Percentiles rank a stretch among this genome's conserved stretches.
Conservation (phyloP, 1,140 invertebrate genomes). For the Rhagoletis zephyria region DNA sequence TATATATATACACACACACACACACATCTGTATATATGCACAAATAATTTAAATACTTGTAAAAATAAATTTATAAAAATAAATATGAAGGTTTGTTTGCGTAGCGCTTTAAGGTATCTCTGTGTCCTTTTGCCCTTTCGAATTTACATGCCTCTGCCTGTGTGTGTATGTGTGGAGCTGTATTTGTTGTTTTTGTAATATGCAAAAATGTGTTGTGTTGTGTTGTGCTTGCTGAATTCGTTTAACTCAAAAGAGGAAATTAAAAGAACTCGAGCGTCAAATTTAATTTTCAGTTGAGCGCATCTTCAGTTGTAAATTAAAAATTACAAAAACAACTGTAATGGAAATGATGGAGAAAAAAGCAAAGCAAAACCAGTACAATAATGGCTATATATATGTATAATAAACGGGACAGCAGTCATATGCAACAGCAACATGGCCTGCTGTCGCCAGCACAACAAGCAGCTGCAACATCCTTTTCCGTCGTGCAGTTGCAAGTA, state of each 20-base stretch:
- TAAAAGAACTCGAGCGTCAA: slow-evolving; percentile 52
- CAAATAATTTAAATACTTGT: not conserved
- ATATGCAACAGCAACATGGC: slow-evolving; percentile 2
- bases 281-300: slow-evolving; percentile 52
- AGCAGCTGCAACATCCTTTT: slow-evolving; percentile 44
- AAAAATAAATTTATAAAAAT: not conserved
- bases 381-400: slow-evolving; percentile 34
- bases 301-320: slow-evolving; percentile 52
- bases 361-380: slow-evolving; percentile 16
- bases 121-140: slow-evolving; percentile 22
- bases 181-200: not conserved
- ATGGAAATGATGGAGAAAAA: not conserved
- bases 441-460: not conserved
- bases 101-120: not conserved
- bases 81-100: not conserved
- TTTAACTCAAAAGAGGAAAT: slow-evolving; percentile 51
- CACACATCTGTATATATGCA: not conserved
- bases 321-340: slow-evolving; percentile 40
- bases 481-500: not conserved
- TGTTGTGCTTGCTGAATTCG: slow-evolving; percentile 15
- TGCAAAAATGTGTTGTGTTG: not conserved
- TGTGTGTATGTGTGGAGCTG: not conserved
- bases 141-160: not conserved
- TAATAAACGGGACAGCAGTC: not conserved
- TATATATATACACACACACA: not conserved